These are phyloP conservation scores for Heliconius nattereri DNA, from an alignment of 1,140 invertebrate genomes.

Conservation along the genomic window DNA sequence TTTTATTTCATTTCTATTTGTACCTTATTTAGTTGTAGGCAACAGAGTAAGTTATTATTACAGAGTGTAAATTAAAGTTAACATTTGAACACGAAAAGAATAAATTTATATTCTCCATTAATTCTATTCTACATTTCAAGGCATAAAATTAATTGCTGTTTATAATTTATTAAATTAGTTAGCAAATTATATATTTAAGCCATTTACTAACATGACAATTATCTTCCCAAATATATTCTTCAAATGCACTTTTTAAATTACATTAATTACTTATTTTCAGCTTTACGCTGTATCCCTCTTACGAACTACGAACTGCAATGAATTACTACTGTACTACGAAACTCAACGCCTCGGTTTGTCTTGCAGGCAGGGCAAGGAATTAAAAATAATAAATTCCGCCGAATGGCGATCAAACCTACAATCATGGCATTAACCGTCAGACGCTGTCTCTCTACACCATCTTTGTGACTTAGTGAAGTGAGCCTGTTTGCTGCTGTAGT, in stretches of 20 bases:
- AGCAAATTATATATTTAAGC: neutral
- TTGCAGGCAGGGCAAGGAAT: no score
- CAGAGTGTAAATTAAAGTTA: neutral
- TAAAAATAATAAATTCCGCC: no score
- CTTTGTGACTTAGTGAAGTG: no score
- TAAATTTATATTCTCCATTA: neutral
- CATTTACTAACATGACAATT: neutral
- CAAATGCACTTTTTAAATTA: neutral
- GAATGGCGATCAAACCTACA: no score
- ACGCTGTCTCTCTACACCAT: no score
- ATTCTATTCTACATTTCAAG: slow-evolving; percentile 5
- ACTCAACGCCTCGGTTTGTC: no score
- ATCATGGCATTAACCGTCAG: no score
- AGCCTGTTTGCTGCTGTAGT: no score
- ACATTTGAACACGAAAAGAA: neutral
- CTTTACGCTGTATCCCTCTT: no score
- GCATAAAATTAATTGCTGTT: neutral
- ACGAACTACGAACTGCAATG: no score
- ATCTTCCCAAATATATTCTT: neutral
- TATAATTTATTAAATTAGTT: neutral
- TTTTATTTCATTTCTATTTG: no score
- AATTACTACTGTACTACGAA: no score
- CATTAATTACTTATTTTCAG: neutral
- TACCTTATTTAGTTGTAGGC: neutral
- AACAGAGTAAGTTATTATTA: neutral